Evolutionary conservation across 2,888 invertebrate genomes (phyloP).

Genomic region (Ormyrus rosae): DNA sequence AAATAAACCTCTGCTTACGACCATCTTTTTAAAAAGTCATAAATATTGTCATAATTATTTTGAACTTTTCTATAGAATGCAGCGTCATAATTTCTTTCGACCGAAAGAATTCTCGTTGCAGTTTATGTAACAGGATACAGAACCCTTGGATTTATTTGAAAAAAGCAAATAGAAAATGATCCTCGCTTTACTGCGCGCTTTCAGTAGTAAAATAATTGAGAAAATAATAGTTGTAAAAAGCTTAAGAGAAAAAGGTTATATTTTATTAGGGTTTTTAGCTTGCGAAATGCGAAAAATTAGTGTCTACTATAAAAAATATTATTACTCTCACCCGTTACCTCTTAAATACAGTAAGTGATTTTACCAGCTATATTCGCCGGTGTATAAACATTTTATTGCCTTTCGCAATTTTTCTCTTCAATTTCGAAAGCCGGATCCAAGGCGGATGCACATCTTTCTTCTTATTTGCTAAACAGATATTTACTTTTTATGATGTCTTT

Average conservation of each 20-base stretch:
- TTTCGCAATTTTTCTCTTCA: slow-evolving; percentile 4
- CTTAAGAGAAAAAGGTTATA: neutral
- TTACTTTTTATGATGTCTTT: neutral
- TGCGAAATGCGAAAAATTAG: slow-evolving; percentile 5
- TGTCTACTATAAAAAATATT: neutral
- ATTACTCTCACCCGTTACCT: neutral
- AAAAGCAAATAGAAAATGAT: no score
- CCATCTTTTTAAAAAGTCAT: no score
- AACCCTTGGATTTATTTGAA: no score
- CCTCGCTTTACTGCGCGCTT: no score
- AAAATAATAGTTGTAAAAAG: neutral
- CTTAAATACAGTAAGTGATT: neutral
- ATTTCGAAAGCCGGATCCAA: neutral
- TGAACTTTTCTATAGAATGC: slow-evolving; percentile 12
- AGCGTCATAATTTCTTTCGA: no score
- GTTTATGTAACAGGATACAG: no score
- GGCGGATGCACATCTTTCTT: slow-evolving; percentile 9
- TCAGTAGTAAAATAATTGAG: no score
- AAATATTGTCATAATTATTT: no score
- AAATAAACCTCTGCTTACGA: no score
- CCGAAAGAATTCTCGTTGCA: no score
- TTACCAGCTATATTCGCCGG: neutral
- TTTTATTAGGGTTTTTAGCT: neutral
- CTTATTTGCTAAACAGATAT: slow-evolving; percentile 14
- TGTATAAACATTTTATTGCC: slow-evolving; percentile 22